Conservation (phyloP, 2,113 vertebrate genomes). For the Diglossa brunneiventris region DNA sequence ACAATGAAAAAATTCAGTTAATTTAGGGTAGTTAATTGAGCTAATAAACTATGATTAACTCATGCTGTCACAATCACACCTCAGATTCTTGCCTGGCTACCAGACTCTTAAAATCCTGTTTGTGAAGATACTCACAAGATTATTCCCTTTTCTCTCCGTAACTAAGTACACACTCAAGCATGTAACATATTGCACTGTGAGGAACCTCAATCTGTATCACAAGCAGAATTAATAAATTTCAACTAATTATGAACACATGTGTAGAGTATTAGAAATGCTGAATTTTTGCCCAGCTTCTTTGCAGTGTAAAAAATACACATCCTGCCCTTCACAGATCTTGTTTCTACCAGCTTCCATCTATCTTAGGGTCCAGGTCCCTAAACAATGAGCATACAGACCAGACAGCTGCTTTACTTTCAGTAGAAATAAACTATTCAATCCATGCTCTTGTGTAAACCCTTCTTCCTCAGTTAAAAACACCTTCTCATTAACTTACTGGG, state of each 20-base stretch:
- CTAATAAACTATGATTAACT: background rate
- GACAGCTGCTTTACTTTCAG: background rate
- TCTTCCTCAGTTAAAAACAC: background rate
- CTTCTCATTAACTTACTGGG: background rate
- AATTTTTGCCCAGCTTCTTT: background rate
- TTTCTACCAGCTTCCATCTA: background rate
- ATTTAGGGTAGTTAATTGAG: background rate
- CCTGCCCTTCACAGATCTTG: background rate
- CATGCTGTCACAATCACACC: background rate
- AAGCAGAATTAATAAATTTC: background rate
- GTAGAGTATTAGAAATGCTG: background rate
- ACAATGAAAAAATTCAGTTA: background rate
- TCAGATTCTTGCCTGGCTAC: background rate
- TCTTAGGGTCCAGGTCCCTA: background rate
- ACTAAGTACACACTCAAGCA: background rate
- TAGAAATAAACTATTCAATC: background rate
- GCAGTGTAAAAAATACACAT: background rate
- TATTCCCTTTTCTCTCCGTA: background rate
- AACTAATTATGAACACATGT: background rate
- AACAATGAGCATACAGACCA: background rate
- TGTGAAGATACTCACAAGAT: background rate
- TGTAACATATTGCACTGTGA: fast-evolving
- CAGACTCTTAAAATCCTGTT: background rate
- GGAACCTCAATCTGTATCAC: background rate
- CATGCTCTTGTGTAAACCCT: background rate